Percentiles rank a stretch among this genome's conserved stretches.
Conservation (phyloP, 1,140 invertebrate species). For the Antheraea mylitta region DNA sequence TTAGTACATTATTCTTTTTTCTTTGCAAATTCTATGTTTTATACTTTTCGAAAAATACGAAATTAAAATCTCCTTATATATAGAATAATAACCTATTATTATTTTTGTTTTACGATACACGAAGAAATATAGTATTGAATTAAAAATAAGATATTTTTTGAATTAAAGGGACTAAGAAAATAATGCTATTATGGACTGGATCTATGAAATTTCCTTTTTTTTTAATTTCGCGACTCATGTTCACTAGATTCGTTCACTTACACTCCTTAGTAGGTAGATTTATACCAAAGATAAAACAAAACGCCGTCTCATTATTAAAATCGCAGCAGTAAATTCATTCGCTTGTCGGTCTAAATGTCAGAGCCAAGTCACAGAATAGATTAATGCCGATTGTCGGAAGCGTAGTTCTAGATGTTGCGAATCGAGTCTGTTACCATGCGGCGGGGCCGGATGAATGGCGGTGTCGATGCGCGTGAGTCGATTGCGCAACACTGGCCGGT, state of each 20-base stretch:
- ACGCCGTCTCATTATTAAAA: conserved; percentile 7
- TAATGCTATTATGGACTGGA: too few relatives aligned
- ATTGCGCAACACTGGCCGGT: conserved; percentile 53
- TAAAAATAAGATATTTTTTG: too few relatives aligned
- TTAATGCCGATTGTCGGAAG: conserved; percentile 41
- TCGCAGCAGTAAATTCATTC: background rate
- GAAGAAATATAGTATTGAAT: too few relatives aligned
- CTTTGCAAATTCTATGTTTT: too few relatives aligned
- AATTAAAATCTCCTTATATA: too few relatives aligned
- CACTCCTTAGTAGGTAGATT: background rate
- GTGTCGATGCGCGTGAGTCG: conserved; percentile 55
- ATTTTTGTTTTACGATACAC: too few relatives aligned
- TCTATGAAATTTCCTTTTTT: too few relatives aligned
- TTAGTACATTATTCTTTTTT: too few relatives aligned
- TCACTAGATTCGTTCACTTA: background rate
- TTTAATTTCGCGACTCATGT: too few relatives aligned
- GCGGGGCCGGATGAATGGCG: conserved; percentile 62
- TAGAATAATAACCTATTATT: too few relatives aligned
- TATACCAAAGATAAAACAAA: conserved; percentile 16
- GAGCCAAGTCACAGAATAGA: conserved; percentile 20
- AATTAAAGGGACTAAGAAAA: too few relatives aligned
- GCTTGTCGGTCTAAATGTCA: background rate
- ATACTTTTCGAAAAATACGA: too few relatives aligned
- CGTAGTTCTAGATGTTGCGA: conserved; percentile 40
- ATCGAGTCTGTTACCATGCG: conserved; percentile 61